Evolutionary conservation across 2,113 vertebrate species (phyloP).

Genomic region (Malaclemys terrapin): DNA sequence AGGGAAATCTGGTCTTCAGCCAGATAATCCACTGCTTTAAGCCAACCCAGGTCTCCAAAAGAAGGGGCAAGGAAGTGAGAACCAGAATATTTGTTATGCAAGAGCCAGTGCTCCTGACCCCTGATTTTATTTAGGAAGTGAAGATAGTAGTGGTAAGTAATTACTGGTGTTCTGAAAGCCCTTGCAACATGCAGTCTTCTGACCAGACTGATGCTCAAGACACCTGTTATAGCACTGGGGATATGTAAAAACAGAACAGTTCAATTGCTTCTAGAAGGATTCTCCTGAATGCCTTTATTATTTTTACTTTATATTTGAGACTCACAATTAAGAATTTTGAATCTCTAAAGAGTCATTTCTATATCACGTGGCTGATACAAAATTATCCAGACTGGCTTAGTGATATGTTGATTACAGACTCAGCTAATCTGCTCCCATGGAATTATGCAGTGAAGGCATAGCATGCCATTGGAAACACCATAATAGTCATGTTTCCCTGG

Average conservation of each 20-base stretch:
- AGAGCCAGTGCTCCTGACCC: neutral
- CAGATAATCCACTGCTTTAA: neutral
- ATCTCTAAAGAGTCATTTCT: neutral
- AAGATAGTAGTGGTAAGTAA: neutral
- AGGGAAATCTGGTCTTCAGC: neutral
- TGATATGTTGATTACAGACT: neutral
- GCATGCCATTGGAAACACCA: accelerated
- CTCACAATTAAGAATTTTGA: neutral
- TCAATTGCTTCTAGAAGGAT: neutral
- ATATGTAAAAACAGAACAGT: neutral
- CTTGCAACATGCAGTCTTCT: neutral
- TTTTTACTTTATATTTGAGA: neutral
- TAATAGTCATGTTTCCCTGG: accelerated
- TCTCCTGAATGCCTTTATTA: too few relatives aligned
- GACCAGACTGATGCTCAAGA: neutral
- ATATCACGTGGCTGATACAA: neutral
- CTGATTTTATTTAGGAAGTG: neutral
- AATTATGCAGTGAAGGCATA: neutral
- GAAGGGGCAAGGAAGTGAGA: neutral
- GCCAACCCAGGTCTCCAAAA: neutral
- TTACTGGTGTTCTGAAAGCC: neutral
- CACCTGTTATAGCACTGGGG: neutral
- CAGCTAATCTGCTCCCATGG: neutral
- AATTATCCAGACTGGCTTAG: too few relatives aligned
- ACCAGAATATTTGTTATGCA: neutral